These are phyloP conservation scores for Caenorhabditis inopinata DNA, from an alignment of 1,140 invertebrate species.

Conservation along the genomic window DNA sequence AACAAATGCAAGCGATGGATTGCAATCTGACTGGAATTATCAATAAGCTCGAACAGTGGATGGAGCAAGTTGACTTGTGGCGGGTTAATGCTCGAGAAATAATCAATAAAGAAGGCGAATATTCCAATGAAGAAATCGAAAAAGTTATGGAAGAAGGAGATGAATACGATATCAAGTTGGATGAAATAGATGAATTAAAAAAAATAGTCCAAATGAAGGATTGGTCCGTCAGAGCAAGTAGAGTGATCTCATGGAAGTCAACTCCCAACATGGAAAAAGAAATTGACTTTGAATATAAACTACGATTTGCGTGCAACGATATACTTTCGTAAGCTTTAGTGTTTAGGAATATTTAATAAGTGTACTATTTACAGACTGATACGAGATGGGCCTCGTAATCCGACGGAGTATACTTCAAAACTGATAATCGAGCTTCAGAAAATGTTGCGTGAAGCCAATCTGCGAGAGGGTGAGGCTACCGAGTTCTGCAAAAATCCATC, in stretches of 20 bases:
- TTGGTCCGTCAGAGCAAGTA: not conserved
- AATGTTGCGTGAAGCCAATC: not conserved
- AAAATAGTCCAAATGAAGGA: not conserved
- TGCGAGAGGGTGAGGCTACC: not conserved
- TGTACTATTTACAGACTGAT: not conserved
- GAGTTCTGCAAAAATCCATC: not conserved
- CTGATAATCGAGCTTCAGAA: not conserved
- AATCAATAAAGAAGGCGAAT: not conserved
- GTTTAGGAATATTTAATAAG: not conserved
- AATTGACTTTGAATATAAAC: not conserved
- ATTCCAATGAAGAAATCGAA: not conserved
- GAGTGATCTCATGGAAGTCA: not conserved
- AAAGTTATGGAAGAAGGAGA: constrained; percentile 13
- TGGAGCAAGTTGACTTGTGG: not conserved
- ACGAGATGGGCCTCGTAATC: not conserved
- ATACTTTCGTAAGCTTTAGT: not conserved
- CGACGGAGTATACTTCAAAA: not conserved
- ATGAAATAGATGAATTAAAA: not conserved
- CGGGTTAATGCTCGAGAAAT: not conserved
- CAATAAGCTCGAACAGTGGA: not conserved
- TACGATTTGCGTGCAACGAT: not conserved
- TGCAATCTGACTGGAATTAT: not conserved
- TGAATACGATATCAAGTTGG: constrained; percentile 6
- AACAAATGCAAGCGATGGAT: not conserved
- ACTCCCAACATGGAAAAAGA: constrained; percentile 25